phyloP scores from a whole-genome alignment of 2,113 vertebrate genomes.

The Burhinus oedicnemus region DNA sequence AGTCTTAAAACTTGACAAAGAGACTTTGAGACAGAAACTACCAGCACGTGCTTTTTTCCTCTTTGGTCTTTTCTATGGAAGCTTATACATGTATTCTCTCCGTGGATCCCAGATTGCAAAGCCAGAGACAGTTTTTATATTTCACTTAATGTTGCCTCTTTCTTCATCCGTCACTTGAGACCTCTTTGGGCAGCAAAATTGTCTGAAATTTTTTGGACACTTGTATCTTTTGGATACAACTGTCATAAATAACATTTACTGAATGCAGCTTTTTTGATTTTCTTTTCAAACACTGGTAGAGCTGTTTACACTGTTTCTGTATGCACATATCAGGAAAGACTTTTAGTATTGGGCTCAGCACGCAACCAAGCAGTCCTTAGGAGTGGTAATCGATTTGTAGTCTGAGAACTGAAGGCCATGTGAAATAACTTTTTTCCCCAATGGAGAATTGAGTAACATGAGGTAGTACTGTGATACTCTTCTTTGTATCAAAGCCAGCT shows the following conservation, averaged over 20 bases:
- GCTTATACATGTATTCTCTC: not conserved
- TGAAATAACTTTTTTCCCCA: not conserved
- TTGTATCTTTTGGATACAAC: not conserved
- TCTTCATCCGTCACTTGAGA: not conserved
- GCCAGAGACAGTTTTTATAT: not conserved
- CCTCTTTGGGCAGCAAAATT: not conserved
- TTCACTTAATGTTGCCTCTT: not conserved
- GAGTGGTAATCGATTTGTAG: not conserved
- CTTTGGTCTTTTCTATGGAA: not conserved
- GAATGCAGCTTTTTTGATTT: not conserved
- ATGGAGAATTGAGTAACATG: not conserved
- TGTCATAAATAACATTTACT: not conserved
- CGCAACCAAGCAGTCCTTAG: not conserved
- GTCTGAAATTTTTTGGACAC: not conserved
- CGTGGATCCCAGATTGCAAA: not conserved
- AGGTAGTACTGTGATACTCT: not conserved
- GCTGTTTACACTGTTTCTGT: not conserved
- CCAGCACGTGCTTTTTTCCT: not conserved
- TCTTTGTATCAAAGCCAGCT: not conserved
- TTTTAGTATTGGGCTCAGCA: not conserved
- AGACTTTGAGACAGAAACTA: not conserved
- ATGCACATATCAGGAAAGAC: not conserved
- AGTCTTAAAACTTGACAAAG: not conserved
- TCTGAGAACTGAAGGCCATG: not conserved
- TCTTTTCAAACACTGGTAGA: not conserved